Evolutionary conservation across 2,113 vertebrate species (phyloP).

Genomic region (Spilogale gracilis): DNA sequence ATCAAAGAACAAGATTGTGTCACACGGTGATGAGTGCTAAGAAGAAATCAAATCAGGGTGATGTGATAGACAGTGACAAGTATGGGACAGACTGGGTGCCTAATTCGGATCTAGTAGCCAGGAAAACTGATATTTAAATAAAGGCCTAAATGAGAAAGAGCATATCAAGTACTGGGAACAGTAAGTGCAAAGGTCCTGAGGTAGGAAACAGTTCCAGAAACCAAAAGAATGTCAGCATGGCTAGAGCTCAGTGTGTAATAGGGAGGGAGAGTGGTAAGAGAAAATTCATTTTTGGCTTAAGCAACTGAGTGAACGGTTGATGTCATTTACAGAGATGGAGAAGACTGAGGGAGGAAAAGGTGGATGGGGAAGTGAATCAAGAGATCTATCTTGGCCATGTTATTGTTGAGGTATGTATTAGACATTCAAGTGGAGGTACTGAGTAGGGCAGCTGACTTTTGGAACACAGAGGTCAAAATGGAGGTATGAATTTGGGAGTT

Average conservation of each 20-base stretch:
- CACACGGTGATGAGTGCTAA: not conserved
- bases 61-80: not conserved
- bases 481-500: not conserved
- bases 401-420: not conserved
- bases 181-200: constrained; percentile 7
- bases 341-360: not conserved
- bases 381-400: not conserved
- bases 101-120: not conserved
- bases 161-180: not conserved
- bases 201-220: not conserved
- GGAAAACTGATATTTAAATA: not conserved
- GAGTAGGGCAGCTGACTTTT: not conserved
- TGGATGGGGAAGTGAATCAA: not conserved
- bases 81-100: not conserved
- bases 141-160: not conserved
- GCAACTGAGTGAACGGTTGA: not conserved
- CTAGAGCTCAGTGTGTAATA: not conserved
- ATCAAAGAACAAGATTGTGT: not conserved
- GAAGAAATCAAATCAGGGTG: not conserved
- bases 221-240: not conserved
- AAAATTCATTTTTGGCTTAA: not conserved
- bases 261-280: not conserved
- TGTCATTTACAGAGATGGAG: not conserved
- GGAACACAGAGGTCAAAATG: not conserved
- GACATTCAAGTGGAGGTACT: not conserved